Base-by-base conservation (phyloP, 1,140 invertebrate genomes). In the Formica exsecta region DNA sequence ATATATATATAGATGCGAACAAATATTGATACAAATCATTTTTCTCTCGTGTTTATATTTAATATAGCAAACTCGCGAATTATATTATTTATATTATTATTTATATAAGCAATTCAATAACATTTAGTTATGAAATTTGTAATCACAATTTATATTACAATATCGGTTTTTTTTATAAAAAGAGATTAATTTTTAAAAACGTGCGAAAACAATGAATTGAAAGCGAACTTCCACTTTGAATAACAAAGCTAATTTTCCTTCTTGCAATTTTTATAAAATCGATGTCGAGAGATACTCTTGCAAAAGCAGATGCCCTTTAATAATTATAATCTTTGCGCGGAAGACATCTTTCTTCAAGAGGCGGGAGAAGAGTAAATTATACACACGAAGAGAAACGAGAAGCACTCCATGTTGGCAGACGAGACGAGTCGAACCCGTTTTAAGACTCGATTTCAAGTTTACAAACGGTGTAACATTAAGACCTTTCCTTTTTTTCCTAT, bases 401-500 rank as follows among this genome's bases (percentile, higher is more conserved):
- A 87, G 74, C 51, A 71, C 41, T 54, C 36, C 61, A 61, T 29
- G 62, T 54, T 51, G 48, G 85, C 13, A 51, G 59, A 75, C 59
- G 71, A 51, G 71, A 76, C 59, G 29, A 38, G 44, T 44, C 48
- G 74, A 85, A 85, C 81, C 48, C 81, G 81, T 85, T 85, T 77
- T 70, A 48, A 83, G 81, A 76, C 81, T 77, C 81, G 81, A 77
- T 85, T 76, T 44, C 54, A 32, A 77, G 32, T 74, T 87, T 65
- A 54, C 66, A 44, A 86, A 86, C 41, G 68, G 44, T 64, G 41
- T 57, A 86, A 74, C 77, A 54, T 81, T 36, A 41, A 81, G 25
- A 68, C 38, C 66, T 80, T 29, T 66, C 25, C 54, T 81, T 32
- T 48, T 77, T 73, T 44, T 13, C 41, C 29, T 66, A 19, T 16